Base-by-base conservation (phyloP, 2,888 invertebrate species). In the Leucophora obtusa region DNA sequence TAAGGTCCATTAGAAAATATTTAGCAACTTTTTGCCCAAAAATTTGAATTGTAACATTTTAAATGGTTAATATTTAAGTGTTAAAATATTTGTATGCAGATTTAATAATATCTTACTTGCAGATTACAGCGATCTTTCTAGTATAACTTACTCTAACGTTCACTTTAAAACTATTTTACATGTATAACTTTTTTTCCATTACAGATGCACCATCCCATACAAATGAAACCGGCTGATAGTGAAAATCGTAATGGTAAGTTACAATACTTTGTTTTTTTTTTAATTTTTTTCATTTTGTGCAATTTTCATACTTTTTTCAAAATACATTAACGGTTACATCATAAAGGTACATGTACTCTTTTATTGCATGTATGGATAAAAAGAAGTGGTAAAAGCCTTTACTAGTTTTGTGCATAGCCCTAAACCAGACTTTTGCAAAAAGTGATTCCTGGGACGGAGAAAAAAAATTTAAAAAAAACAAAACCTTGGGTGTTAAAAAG, bases 221-320 rank as follows among this genome's bases (percentile, higher is more conserved):
- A 99, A 92, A 98, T 99, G 98, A 99, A 99, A 91, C 98, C 99
- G 82, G 99, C 99, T 87, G 99, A 99, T 91, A 97, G 97, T 91
- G 99, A 99, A 92, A 99, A 98, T 90, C 94, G 98, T 93, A 98
- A 98, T 91, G 98, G 98, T 98, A 91, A 96, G 97, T 94, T 59
- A n/a, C n/a, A n/a, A n/a, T n/a, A 47, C n/a, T 58, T 69, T 35
- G 1, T 47, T 14, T 56, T 65, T 35, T 33, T 2, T n/a, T 2
- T 51, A 24, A 18, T 58, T 9, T 43, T 35, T 50, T n/a, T n/a
- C n/a, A n/a, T n/a, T n/a, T n/a, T n/a, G n/a, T 15, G n/a, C 4
- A 35, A 51, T 38, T 35, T 18, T 14, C 9, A 21, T 10, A 38
- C 17, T 10, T 15, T 33, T 62, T 38, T 17, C 35, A 11, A 65